phyloP scores from a whole-genome alignment of 2,888 invertebrate genomes.

The Chalcosyrphus nemorum region DNA sequence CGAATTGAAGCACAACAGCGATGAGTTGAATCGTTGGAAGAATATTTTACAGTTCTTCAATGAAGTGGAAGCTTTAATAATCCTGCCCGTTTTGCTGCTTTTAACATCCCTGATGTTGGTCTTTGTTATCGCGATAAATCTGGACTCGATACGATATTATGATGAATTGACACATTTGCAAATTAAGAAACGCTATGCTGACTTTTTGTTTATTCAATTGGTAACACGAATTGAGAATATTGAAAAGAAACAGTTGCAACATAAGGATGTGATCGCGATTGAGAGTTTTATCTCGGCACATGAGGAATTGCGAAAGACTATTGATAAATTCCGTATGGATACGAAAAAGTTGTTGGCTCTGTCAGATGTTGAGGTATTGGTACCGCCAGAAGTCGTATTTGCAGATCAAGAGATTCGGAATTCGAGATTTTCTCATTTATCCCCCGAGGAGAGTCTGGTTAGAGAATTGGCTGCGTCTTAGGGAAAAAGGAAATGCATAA shows the following conservation, averaged over 20 bases:
- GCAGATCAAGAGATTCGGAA: constrained; percentile 52
- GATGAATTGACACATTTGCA: constrained; percentile 76
- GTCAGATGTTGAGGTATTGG: constrained; percentile 78
- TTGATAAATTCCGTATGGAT: constrained; percentile 80
- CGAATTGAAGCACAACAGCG: constrained; percentile 75
- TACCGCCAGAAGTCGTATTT: constrained; percentile 79
- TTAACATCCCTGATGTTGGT: constrained; percentile 75
- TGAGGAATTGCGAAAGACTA: constrained; percentile 78
- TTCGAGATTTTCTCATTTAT: constrained; percentile 50
- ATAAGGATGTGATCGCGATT: constrained; percentile 73
- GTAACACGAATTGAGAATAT: constrained; percentile 78
- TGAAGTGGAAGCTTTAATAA: constrained; percentile 74
- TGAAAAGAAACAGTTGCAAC: constrained; percentile 75
- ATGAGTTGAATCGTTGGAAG: constrained; percentile 75
- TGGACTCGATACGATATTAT: constrained; percentile 73
- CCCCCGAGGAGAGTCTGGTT: constrained; percentile 41
- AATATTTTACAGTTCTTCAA: constrained; percentile 64
- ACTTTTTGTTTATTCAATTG: constrained; percentile 78
- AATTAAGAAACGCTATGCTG: constrained; percentile 80
- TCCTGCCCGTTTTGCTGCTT: constrained; percentile 74
- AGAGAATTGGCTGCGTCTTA: constrained; percentile 58
- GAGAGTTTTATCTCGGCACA: constrained; percentile 77
- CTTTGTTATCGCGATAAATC: constrained; percentile 74
- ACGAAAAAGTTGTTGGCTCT: constrained; percentile 78
- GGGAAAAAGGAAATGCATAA: not conserved